These are phyloP conservation scores for Pseudochirops cupreus DNA, from an alignment of 2,797 vertebrate species.

Conservation along the genomic window DNA sequence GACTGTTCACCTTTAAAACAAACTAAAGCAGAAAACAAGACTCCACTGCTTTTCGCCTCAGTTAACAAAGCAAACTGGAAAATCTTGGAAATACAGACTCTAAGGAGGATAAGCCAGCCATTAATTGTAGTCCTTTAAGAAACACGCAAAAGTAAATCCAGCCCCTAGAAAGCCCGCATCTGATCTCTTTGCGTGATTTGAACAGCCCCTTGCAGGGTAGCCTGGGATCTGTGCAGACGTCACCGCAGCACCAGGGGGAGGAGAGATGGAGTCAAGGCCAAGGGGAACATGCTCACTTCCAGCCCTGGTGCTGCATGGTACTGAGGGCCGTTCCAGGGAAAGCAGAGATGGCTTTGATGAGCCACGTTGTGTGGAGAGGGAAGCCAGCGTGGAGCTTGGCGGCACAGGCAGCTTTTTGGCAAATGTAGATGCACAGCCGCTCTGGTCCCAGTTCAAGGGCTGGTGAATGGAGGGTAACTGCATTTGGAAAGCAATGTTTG, in stretches of 20 bases:
- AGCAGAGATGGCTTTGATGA: constrained; percentile 77
- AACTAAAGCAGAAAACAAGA: neutral
- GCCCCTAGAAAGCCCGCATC: neutral
- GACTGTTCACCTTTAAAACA: neutral
- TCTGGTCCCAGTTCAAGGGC: constrained; percentile 24
- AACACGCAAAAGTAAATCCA: neutral
- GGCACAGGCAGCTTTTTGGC: constrained; percentile 67
- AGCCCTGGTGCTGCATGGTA: constrained; percentile 67
- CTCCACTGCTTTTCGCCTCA: neutral
- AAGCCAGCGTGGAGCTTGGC: constrained; percentile 65
- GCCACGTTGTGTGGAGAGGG: constrained; percentile 54
- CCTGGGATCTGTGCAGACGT: constrained; percentile 42
- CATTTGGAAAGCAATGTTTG: neutral
- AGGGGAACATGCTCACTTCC: constrained; percentile 68
- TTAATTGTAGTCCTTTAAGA: neutral
- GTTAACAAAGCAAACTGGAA: neutral
- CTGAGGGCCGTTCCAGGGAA: constrained; percentile 79
- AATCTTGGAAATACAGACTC: neutral
- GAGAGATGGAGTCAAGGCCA: neutral
- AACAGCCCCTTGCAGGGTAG: neutral
- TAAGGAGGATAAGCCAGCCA: constrained; percentile 5
- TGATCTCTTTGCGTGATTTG: neutral
- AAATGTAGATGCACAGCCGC: constrained; percentile 16
- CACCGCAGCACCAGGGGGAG: constrained; percentile 50
- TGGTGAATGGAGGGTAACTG: neutral